These are phyloP conservation scores for Aurelia sp. DNA, from an alignment of 30 jellyfish, hydroid and myxozoan genomes.

Conservation along the genomic window DNA sequence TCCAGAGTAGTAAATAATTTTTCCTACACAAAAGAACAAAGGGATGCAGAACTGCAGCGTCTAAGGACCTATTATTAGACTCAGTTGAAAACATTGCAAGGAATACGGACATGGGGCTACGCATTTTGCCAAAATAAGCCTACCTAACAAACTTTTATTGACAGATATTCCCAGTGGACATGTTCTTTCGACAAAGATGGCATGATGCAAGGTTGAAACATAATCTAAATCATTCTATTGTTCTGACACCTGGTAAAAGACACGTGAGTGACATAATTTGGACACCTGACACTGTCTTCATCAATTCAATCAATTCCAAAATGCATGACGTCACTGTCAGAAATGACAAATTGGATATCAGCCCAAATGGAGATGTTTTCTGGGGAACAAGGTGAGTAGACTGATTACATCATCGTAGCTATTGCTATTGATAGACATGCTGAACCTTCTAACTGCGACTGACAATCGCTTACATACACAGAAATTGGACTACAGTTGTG, in stretches of 20 bases:
- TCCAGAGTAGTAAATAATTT: no score
- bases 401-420: neutral
- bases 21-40: no score
- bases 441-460: no score
- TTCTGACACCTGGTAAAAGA: conserved; percentile 79
- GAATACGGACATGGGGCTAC: no score
- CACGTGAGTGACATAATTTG: conserved; percentile 89
- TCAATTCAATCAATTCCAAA: conserved; percentile 81
- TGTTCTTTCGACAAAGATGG: conserved; percentile 98
- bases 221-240: conserved; percentile 46
- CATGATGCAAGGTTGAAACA: conserved; percentile 80
- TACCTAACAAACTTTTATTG: neutral
- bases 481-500: no score
- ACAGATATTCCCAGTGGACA: conserved; percentile 84
- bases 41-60: no score
- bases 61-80: no score
- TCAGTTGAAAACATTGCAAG: no score
- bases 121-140: no score
- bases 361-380: conserved; percentile 94
- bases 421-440: no score
- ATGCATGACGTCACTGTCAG: conserved; percentile 97
- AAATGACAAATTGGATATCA: conserved; percentile 87
- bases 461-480: no score
- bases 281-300: conserved; percentile 98
- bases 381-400: conserved; percentile 98